Conservation (phyloP, 2,113 vertebrate genomes). For the Pithys albifrons region DNA sequence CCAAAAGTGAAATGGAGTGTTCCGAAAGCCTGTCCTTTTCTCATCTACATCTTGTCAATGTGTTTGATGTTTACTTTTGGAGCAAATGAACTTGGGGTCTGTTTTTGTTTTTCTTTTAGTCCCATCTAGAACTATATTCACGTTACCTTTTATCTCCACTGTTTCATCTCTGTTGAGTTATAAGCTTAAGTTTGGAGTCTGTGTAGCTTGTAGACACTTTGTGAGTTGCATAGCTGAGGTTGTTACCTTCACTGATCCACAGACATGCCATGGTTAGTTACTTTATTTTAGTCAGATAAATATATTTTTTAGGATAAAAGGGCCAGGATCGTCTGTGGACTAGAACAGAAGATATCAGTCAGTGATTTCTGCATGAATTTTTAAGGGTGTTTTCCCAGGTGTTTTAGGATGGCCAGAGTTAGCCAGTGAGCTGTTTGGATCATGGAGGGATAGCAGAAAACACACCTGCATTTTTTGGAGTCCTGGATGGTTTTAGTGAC, state of each 20-base stretch:
- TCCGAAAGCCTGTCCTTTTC: neutral
- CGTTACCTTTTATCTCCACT: neutral
- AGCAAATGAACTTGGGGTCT: neutral
- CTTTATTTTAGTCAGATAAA: neutral
- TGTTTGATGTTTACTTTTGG: neutral
- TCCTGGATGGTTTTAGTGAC: neutral
- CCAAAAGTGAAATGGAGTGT: neutral
- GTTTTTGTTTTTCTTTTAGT: neutral
- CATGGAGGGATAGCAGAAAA: neutral
- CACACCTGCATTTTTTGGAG: neutral
- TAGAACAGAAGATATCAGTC: neutral
- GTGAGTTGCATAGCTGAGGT: neutral
- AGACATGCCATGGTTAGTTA: neutral
- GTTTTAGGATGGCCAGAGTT: neutral
- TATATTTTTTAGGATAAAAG: neutral
- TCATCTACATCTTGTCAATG: neutral
- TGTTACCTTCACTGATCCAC: neutral
- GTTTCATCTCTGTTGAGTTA: neutral
- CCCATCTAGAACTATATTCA: neutral
- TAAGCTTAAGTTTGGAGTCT: neutral
- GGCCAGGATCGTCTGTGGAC: rapidly evolving
- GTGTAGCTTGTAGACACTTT: neutral
- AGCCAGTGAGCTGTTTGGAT: neutral
- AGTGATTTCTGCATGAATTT: neutral
- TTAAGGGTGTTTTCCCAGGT: neutral